These are phyloP conservation scores for Rotaria macrura DNA, from an alignment of 2,888 invertebrate genomes.

Conservation along the genomic window DNA sequence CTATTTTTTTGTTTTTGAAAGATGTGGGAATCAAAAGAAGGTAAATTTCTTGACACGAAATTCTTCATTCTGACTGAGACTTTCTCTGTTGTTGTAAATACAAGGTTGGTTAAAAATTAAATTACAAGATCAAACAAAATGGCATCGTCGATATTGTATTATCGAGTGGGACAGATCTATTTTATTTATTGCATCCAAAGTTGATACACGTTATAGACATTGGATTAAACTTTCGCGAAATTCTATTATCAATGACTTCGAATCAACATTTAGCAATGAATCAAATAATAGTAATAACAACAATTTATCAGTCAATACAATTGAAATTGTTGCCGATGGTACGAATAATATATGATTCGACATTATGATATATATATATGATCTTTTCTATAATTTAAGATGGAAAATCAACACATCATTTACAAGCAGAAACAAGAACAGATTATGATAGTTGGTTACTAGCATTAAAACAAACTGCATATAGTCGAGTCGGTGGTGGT, in stretches of 20 bases:
- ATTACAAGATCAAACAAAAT: not conserved
- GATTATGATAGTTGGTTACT: not conserved
- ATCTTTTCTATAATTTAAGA: not conserved
- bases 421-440: not conserved
- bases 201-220: not conserved
- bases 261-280: not conserved
- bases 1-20: not conserved
- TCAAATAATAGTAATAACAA: no score
- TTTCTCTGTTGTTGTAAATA: no score
- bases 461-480: not conserved
- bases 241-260: not conserved
- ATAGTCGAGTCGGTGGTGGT: not conserved
- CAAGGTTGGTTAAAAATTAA: not conserved
- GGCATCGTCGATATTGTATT: slow-evolving; percentile 18
- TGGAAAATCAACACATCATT: not conserved
- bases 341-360: not conserved
- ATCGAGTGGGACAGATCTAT: not conserved
- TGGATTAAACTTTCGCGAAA: not conserved
- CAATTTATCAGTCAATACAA: not conserved
- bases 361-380: not conserved
- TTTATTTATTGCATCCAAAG: not conserved
- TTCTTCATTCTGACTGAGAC: no score
- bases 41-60: not conserved
- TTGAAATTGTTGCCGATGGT: not conserved
- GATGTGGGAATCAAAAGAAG: not conserved